phyloP scores from a whole-genome alignment of 2,888 invertebrate species.

The Melanchra persicariae region DNA sequence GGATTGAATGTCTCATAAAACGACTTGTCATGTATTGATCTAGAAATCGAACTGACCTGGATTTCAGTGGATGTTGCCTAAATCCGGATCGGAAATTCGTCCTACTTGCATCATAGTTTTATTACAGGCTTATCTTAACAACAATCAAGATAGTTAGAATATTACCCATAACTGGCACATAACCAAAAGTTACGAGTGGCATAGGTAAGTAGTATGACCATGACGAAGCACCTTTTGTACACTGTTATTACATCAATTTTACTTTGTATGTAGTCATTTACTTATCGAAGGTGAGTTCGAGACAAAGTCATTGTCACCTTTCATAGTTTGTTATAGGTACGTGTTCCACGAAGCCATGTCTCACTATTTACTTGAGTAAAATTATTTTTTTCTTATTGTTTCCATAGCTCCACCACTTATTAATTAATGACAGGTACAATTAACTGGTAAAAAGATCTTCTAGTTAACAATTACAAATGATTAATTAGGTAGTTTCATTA shows the following conservation, averaged over 20 bases:
- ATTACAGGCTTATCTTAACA: constrained; percentile 28
- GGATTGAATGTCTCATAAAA: no score
- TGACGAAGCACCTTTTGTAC: constrained; percentile 1
- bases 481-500: constrained; percentile 12
- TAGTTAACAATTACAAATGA: constrained; percentile 8
- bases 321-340: neutral
- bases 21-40: neutral
- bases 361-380: constrained; percentile 2
- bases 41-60: constrained; percentile 5
- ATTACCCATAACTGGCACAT: neutral
- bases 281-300: constrained; percentile 1
- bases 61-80: constrained; percentile 1
- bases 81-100: constrained; percentile 31
- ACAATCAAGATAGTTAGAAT: constrained; percentile 22
- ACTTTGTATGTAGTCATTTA: neutral
- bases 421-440: neutral
- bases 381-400: neutral
- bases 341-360: neutral
- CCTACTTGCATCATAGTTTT: constrained; percentile 38
- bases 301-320: neutral
- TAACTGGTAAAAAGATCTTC: constrained; percentile 5
- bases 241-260: neutral
- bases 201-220: neutral
- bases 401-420: neutral
- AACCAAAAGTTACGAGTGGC: neutral